Percentiles rank a stretch among this genome's conserved stretches.
These are phyloP conservation scores for Bombus sylvicola DNA, from an alignment of 1,140 invertebrate genomes.

Conservation along the genomic window DNA sequence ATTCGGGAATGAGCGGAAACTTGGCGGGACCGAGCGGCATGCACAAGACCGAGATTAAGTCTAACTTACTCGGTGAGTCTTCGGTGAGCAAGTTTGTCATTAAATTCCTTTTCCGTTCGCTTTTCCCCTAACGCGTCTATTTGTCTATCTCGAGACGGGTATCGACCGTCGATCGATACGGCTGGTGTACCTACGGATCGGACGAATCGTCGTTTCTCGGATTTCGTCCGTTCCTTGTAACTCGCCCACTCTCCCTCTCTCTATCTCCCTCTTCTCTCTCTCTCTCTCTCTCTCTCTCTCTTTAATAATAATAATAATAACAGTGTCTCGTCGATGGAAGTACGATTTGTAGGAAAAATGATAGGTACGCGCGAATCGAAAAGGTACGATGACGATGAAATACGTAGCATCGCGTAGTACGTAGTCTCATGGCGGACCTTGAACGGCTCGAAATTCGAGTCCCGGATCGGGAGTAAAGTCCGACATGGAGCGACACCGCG, in stretches of 20 bases:
- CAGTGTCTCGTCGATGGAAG: too few relatives aligned
- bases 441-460: neutral
- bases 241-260: too few relatives aligned
- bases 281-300: too few relatives aligned
- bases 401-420: too few relatives aligned
- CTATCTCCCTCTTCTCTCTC: too few relatives aligned
- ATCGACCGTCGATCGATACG: neutral
- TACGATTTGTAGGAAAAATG: too few relatives aligned
- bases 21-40: constrained; percentile 72
- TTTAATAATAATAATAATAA: too few relatives aligned
- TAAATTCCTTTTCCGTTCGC: constrained; percentile 37
- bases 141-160: neutral
- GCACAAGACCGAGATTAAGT: constrained; percentile 80
- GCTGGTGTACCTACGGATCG: constrained; percentile 56
- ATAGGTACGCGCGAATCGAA: neutral
- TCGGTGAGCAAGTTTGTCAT: constrained; percentile 74
- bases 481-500: neutral
- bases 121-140: neutral
- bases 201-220: neutral
- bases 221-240: neutral
- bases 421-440: neutral
- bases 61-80: constrained; percentile 81
- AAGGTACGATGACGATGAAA: too few relatives aligned
- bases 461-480: constrained; percentile 17
- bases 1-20: constrained; percentile 66